phyloP scores from a whole-genome alignment of 2,888 invertebrate species.

The Elmis aenea region DNA sequence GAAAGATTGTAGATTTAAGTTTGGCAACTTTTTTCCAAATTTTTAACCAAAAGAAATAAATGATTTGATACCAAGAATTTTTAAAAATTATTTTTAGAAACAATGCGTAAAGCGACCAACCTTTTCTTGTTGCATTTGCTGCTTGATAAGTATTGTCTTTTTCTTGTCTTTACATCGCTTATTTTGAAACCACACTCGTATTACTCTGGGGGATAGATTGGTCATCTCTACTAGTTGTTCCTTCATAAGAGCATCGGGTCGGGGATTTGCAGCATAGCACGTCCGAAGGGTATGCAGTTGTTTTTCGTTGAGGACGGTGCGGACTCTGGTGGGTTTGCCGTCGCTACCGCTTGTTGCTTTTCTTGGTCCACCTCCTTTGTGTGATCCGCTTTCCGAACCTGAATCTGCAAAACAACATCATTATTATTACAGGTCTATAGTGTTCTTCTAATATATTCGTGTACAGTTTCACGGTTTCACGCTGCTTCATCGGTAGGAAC shows the following conservation, averaged over 20 bases:
- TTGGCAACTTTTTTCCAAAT: too few species aligned
- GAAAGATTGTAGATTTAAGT: too few species aligned
- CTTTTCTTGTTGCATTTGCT: constrained; percentile 98
- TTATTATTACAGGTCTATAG: too few species aligned
- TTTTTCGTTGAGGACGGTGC: constrained; percentile 98
- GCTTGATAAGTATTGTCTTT: constrained; percentile 92
- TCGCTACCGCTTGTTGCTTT: constrained; percentile 58
- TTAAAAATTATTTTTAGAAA: too few species aligned
- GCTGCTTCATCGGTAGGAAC: too few species aligned
- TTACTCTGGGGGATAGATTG: constrained; percentile 92
- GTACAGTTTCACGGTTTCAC: too few species aligned
- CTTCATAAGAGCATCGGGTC: constrained; percentile 98
- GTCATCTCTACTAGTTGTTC: constrained; percentile 99
- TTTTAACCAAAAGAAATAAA: too few species aligned
- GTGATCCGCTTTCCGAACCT: constrained; percentile 86
- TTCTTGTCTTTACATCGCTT: constrained; percentile 98
- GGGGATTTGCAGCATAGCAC: constrained; percentile 95
- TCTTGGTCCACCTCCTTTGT: constrained; percentile 51
- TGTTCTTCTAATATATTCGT: too few species aligned
- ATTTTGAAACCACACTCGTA: constrained; percentile 99
- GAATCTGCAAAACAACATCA: constrained; percentile 67
- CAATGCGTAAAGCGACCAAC: too few species aligned
- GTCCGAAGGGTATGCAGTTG: constrained; percentile 96
- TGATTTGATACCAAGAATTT: too few species aligned
- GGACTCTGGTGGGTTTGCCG: constrained; percentile 96